Evolutionary conservation across 2,113 vertebrate genomes (phyloP).

Genomic region (Perca fluviatilis): DNA sequence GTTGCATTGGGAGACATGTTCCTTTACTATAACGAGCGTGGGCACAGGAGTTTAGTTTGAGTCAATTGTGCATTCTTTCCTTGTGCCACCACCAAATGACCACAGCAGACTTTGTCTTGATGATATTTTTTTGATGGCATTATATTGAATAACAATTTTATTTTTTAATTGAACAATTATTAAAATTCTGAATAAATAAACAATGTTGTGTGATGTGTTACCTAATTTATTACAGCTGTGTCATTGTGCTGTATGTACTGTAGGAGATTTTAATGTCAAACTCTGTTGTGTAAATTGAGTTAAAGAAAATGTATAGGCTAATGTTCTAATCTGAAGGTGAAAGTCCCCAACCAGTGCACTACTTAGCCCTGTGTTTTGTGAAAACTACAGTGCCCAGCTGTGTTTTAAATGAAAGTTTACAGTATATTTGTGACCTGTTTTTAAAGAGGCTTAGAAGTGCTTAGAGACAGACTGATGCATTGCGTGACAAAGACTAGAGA

Average conservation of each 20-base stretch:
- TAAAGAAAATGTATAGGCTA: neutral
- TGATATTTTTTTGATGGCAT: neutral
- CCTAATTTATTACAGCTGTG: neutral
- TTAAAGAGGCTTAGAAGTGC: neutral
- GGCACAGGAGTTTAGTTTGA: neutral
- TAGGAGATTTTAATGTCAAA: neutral
- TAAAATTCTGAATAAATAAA: neutral
- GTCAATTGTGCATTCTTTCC: neutral
- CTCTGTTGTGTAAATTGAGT: neutral
- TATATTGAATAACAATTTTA: neutral
- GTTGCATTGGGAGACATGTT: neutral
- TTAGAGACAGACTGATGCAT: constrained; percentile 6
- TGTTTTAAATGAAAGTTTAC: neutral
- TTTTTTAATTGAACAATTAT: neutral
- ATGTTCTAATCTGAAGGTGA: neutral
- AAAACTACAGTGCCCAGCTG: neutral
- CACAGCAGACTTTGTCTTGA: neutral
- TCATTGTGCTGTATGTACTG: neutral
- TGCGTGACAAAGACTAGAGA: neutral
- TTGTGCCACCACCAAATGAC: neutral
- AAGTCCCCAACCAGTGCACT: neutral
- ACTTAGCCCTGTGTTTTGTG: neutral
- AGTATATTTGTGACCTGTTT: neutral
- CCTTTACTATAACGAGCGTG: neutral
- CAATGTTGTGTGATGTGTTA: neutral